A percentile compares a stretch with the other conserved stretches of the same genome.
These are phyloP conservation scores for Maccullochella peelii DNA, from an alignment of 2,113 vertebrate genomes.

Conservation along the genomic window DNA sequence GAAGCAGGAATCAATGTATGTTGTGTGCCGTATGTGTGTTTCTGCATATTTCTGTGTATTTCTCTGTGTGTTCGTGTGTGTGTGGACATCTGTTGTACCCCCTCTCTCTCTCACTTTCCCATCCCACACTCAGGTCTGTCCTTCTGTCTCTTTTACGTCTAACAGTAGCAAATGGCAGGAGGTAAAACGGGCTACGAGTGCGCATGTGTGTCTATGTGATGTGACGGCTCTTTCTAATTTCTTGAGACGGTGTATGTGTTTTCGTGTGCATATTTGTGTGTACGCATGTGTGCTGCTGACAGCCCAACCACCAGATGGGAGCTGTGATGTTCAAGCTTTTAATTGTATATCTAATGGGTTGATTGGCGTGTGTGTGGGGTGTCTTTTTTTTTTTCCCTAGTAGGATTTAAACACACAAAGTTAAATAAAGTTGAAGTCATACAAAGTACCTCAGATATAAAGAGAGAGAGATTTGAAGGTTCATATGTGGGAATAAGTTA, in stretches of 20 bases:
- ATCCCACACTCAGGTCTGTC: constrained; percentile 60
- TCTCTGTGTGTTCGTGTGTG: constrained; percentile 16
- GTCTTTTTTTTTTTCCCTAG: constrained; percentile 31
- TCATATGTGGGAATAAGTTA: not conserved
- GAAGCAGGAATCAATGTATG: not conserved
- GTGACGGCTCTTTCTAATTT: constrained; percentile 28
- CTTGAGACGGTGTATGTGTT: constrained; percentile 30
- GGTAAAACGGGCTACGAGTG: constrained; percentile 11
- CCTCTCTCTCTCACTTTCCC: constrained; percentile 36
- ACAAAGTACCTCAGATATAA: not conserved
- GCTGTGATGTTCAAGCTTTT: constrained; percentile 63
- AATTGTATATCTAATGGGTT: constrained; percentile 62
- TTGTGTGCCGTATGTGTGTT: constrained; percentile 1
- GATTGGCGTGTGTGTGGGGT: constrained; percentile 52
- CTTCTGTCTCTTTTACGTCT: constrained; percentile 56
- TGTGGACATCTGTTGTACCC: constrained; percentile 66
- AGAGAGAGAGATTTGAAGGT: not conserved
- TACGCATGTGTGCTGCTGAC: constrained; percentile 29
- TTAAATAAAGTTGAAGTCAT: constrained; percentile 47
- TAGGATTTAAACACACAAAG: constrained; percentile 31
- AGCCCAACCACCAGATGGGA: constrained; percentile 69
- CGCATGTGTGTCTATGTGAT: constrained; percentile 24
- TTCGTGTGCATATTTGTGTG: not conserved
- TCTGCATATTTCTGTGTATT: constrained; percentile 6
- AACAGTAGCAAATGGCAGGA: constrained; percentile 42